Base-by-base conservation (phyloP, 2,888 invertebrate species). In the Trissonchulus latispiculum region DNA sequence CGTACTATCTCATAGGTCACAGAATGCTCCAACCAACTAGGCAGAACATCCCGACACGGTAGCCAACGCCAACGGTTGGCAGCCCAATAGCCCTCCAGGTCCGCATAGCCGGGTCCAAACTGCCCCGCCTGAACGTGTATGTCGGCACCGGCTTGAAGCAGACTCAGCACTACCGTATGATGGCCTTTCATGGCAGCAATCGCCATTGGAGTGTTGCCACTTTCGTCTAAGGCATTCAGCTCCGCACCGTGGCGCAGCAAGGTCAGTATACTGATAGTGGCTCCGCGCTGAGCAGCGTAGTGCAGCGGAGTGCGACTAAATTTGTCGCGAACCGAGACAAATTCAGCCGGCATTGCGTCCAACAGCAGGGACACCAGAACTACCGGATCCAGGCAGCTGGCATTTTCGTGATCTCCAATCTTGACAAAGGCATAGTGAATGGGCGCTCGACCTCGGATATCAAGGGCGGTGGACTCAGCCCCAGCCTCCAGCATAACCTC, bases 351-450 rank as follows among this genome's bases (percentile, higher is more conserved):
- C 75, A 76, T 66, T 31, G 67, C n/a, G 8, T 75, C 72, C 1
- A 77, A 72, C 1, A 80, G 70, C 15, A 78, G 66, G 2, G 78
- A 77, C 1, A 77, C 76, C 1, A 80, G 74, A 0, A 78, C 78
- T 23, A 79, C 78, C 0, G 80, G 80, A 70, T 80, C 80, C 23
- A 64, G 32, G 15, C 29, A 35, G 15, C 68, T 3, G 1, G 59
- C 36, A 18, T 35, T 37, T 31, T 18, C 36, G 29, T 73, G 35
- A 8, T 68, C 71, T 66, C 75, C 77, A 70, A 82, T 81, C 75
- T 83, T 83, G 18, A 83, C 79, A 78, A 86, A 86, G 1, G 84
- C 84, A 78, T 86, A 85, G 78, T 86, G 86, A 31, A 87, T 79
- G 2, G 86, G 85, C 33, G 84, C 79, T 69, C 85, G 78, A 3